phyloP scores from a whole-genome alignment of 2,797 vertebrate species.

The Eulemur mongoz region DNA sequence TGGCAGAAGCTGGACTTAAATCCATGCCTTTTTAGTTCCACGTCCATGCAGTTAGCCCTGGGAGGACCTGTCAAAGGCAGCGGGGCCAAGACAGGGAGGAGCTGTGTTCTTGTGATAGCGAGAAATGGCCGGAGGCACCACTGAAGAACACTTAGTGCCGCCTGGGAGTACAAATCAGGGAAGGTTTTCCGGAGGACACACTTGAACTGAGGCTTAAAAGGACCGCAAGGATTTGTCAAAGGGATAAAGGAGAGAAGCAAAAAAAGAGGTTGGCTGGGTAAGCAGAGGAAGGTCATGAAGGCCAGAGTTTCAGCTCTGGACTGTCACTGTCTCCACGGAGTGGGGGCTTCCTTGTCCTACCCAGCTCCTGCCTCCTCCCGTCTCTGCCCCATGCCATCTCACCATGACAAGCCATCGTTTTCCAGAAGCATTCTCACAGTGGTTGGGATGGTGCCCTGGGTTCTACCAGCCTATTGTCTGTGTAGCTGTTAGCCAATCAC shows the following conservation, averaged over 20 bases:
- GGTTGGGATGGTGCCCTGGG: not conserved
- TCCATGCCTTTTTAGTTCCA: not conserved
- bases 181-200: not conserved
- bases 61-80: not conserved
- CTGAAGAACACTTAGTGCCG: not conserved
- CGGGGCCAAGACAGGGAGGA: not conserved
- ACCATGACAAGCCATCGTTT: not conserved
- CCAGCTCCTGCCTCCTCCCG: not conserved
- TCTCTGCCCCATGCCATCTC: not conserved
- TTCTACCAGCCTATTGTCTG: not conserved
- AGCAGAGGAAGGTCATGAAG: not conserved
- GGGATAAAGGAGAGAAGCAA: not conserved
- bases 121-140: not conserved
- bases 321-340: not conserved
- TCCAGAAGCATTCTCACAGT: constrained; percentile 25
- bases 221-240: not conserved
- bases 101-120: not conserved
- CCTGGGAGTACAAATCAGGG: not conserved
- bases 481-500: not conserved
- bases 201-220: not conserved
- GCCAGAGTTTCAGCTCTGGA: not conserved
- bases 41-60: not conserved
- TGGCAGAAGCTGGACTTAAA: not conserved
- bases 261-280: not conserved
- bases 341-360: not conserved